Percentiles rank a stretch among this genome's conserved stretches.
phyloP scores from a whole-genome alignment of 2,113 vertebrate species.

The Platanista minor region DNA sequence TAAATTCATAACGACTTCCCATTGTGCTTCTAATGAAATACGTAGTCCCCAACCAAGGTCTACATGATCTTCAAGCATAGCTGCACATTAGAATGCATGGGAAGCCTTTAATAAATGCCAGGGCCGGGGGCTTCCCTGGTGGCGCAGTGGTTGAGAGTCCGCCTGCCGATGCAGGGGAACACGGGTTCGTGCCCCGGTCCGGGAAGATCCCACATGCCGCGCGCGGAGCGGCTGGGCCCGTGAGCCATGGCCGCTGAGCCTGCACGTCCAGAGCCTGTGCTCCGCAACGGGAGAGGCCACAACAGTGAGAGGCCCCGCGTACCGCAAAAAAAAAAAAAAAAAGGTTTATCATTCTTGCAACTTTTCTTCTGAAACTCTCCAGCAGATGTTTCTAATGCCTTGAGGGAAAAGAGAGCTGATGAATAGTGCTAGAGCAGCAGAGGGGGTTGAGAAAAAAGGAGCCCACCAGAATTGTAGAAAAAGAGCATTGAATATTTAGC shows the following conservation, averaged over 20 bases:
- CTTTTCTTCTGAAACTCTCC: slow-evolving; percentile 42
- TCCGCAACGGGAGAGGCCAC: no score
- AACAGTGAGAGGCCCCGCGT: no score
- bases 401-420: background rate
- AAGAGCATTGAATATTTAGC: background rate
- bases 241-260: no score
- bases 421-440: background rate
- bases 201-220: no score
- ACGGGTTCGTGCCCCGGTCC: fast-evolving
- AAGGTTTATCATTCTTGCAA: slow-evolving; percentile 23
- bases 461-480: background rate
- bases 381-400: slow-evolving; percentile 51
- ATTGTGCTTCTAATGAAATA: background rate
- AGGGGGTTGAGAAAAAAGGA: background rate
- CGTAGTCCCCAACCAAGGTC: background rate
- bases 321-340: no score
- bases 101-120: no score
- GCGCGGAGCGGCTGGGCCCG: fast-evolving
- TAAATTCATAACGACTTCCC: background rate
- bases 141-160: no score
- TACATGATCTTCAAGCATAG: background rate
- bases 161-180: no score
- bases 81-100: background rate
- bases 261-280: no score
- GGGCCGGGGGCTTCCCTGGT: no score